These are phyloP conservation scores for Drosophila barbarae DNA, from an alignment of 2,888 invertebrate genomes.

Conservation along the genomic window DNA sequence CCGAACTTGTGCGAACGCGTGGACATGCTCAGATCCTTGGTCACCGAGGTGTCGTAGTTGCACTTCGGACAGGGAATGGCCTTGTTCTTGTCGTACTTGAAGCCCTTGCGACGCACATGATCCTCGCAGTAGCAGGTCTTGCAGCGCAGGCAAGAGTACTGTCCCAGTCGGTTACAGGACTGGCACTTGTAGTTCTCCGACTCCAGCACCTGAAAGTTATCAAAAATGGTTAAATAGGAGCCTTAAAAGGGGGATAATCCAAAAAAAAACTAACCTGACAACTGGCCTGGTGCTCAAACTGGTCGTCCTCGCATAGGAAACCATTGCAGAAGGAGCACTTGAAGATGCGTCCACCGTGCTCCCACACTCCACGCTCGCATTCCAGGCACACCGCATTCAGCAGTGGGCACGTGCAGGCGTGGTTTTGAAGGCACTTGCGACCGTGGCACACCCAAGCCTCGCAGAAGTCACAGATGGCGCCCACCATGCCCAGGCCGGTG, in stretches of 20 bases:
- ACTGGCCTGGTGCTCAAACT: slow-evolving; percentile 91
- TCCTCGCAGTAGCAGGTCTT: slow-evolving; percentile 98
- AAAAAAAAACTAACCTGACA: slow-evolving; percentile 23
- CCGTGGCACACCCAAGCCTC: slow-evolving; percentile 99
- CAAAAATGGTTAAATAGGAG: too few species aligned
- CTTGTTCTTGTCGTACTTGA: slow-evolving; percentile 91
- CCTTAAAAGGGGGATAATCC: not conserved
- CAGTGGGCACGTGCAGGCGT: slow-evolving; percentile 95
- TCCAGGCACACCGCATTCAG: slow-evolving; percentile 93
- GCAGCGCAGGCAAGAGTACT: slow-evolving; percentile 96
- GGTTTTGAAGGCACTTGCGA: slow-evolving; percentile 91
- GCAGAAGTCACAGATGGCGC: slow-evolving; percentile 97
- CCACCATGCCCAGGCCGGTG: slow-evolving; percentile 93
- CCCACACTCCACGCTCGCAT: slow-evolving; percentile 96
- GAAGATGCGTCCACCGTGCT: slow-evolving; percentile 95
- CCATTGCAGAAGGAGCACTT: slow-evolving; percentile 94
- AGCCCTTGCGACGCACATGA: slow-evolving; percentile 94
- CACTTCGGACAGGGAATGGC: slow-evolving; percentile 96
- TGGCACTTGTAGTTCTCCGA: slow-evolving; percentile 98
- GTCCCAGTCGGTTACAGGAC: slow-evolving; percentile 96
- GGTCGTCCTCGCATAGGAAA: slow-evolving; percentile 85
- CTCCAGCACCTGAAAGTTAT: slow-evolving; percentile 93
- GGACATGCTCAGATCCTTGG: slow-evolving; percentile 97
- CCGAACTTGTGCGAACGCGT: slow-evolving; percentile 95
- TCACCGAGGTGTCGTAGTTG: slow-evolving; percentile 93